Evolutionary conservation across 1,140 invertebrate genomes (phyloP).

Genomic region (Dinothrombium tinctorium): DNA sequence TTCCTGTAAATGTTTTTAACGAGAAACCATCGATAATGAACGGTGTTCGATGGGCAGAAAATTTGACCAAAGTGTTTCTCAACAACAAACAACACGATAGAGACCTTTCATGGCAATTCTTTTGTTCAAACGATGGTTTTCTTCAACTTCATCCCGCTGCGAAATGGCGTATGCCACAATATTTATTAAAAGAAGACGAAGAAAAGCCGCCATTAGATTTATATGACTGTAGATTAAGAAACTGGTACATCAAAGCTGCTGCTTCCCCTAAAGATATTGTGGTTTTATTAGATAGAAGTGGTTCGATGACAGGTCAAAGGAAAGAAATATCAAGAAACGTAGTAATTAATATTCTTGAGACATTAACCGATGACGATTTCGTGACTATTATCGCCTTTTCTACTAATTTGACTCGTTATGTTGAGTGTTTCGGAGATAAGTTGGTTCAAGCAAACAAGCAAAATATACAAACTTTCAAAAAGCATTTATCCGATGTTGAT

Average conservation of each 20-base stretch:
- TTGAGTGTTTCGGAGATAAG: slow-evolving; percentile 54
- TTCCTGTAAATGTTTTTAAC: slow-evolving; percentile 82
- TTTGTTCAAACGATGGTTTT: slow-evolving; percentile 70
- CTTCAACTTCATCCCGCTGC: slow-evolving; percentile 57
- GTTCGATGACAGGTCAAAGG: slow-evolving; percentile 73
- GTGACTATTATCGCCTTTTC: slow-evolving; percentile 16
- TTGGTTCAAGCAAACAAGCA: slow-evolving; percentile 64
- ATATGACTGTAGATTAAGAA: slow-evolving; percentile 61
- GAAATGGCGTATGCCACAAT: slow-evolving; percentile 6
- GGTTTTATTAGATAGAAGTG: slow-evolving; percentile 76
- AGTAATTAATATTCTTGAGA: slow-evolving; percentile 64
- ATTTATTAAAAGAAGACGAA: neutral
- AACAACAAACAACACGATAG: slow-evolving; percentile 66
- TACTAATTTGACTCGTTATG: slow-evolving; percentile 16
- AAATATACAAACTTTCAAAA: slow-evolving; percentile 60
- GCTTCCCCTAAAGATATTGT: slow-evolving; percentile 92
- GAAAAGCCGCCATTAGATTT: slow-evolving; percentile 30
- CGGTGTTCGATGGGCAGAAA: slow-evolving; percentile 62
- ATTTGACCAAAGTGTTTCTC: slow-evolving; percentile 53
- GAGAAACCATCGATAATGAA: slow-evolving; percentile 38
- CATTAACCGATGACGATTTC: slow-evolving; percentile 92
- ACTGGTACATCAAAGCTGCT: slow-evolving; percentile 90
- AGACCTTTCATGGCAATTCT: slow-evolving; percentile 82
- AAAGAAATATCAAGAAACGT: slow-evolving; percentile 73
- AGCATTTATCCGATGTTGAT: slow-evolving; percentile 40